These are phyloP conservation scores for Coenobita brevimanus DNA, from an alignment of 1,140 invertebrate genomes.

Conservation along the genomic window DNA sequence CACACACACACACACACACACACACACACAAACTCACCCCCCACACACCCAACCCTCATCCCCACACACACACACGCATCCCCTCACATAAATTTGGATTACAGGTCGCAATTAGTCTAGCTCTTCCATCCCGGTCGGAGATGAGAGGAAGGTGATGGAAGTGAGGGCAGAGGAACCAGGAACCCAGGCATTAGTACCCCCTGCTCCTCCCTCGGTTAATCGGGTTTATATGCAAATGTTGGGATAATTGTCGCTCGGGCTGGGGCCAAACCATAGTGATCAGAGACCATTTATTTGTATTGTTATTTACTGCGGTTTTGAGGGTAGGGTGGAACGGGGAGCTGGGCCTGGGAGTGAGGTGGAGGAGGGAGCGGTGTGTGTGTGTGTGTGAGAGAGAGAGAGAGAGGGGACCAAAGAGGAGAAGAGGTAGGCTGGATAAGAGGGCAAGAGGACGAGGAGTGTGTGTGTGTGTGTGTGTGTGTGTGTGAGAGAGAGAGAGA, in stretches of 20 bases:
- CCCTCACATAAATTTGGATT: conserved; percentile 36
- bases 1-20: conserved; percentile 12
- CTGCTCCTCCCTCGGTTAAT: conserved; percentile 16
- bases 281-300: conserved; percentile 44
- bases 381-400: neutral
- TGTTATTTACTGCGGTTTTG: conserved; percentile 42
- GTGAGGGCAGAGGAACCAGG: neutral
- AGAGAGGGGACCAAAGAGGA: neutral
- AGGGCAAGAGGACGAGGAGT: neutral
- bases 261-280: conserved; percentile 29
- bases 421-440: neutral
- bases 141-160: neutral
- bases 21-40: conserved; percentile 25
- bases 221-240: conserved; percentile 53
- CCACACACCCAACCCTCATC: neutral
- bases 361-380: neutral
- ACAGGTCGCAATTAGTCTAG: conserved; percentile 29
- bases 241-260: conserved; percentile 32
- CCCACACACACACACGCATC: conserved; percentile 22
- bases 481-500: neutral
- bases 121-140: neutral
- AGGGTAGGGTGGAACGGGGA: neutral
- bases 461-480: neutral
- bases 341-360: neutral
- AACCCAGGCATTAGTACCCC: neutral